phyloP scores from a whole-genome alignment of 64 coral and sea anemone species.

The Porites lutea region DNA sequence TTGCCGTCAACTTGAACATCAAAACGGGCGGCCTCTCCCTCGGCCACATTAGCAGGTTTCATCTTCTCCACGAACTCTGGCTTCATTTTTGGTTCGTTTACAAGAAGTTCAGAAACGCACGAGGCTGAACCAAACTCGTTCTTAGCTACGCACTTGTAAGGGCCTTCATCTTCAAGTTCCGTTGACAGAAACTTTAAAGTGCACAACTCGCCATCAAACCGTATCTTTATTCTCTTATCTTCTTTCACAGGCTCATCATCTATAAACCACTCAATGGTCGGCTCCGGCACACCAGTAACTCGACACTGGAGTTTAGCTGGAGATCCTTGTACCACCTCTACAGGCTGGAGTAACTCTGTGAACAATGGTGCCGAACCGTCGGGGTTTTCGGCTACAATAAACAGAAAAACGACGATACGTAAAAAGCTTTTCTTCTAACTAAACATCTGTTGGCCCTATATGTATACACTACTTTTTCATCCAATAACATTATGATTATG shows the following conservation, averaged over 20 bases:
- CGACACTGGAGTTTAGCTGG: conserved; percentile 53
- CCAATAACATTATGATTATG: background rate
- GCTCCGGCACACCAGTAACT: conserved; percentile 62
- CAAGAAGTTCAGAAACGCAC: conserved; percentile 71
- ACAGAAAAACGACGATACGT: background rate
- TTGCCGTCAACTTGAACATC: conserved; percentile 75
- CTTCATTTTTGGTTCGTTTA: conserved; percentile 77
- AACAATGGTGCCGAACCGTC: conserved; percentile 72
- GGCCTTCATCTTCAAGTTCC: conserved; percentile 78
- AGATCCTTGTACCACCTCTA: conserved; percentile 70
- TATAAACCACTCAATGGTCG: conserved; percentile 88
- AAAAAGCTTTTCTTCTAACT: too few species aligned
- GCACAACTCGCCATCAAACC: conserved; percentile 69
- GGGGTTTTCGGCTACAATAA: background rate
- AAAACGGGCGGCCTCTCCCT: conserved; percentile 76
- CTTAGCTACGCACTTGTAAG: conserved; percentile 77
- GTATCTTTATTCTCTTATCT: conserved; percentile 47
- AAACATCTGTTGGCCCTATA: too few species aligned
- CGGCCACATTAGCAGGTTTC: conserved; percentile 63
- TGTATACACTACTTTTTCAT: too few species aligned
- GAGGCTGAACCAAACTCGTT: conserved; percentile 61
- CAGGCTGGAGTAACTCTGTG: conserved; percentile 43
- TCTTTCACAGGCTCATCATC: conserved; percentile 61
- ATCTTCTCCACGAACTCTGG: conserved; percentile 83
- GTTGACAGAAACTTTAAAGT: conserved; percentile 63